Evolutionary conservation across 2,797 vertebrate genomes (phyloP), one percentile per base, ranked within the genome.

Genomic region (Poeciliopsis infans): DNA sequence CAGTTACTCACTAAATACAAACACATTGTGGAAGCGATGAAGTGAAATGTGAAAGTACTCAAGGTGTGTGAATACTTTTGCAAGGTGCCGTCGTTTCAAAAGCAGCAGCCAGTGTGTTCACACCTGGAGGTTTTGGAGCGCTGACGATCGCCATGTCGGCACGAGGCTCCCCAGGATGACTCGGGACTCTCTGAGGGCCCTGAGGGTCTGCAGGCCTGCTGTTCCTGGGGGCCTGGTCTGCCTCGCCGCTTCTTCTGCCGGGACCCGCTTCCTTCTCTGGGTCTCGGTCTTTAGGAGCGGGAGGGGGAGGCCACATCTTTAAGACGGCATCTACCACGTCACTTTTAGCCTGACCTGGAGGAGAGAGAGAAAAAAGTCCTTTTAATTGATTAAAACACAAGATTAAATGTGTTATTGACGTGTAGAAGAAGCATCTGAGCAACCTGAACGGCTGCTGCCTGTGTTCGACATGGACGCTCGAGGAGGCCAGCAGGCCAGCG

Each of bases 251-350:
- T 33, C 75, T 68, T n/a, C n/a, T 75, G 69, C 78, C 87, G 71
- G n/a, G 77, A 1, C 16, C 0, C 0, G 10, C 20, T 3, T 86
- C 91, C 57, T 18, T 92, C 36, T 85, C 85, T 6, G 69, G 31
- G 43, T 81, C 88, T 68, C 79, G 69, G 76, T 91, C 90, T 75
- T 87, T 87, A 7, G 95, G 93, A 23, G 43, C 55, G n/a, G 93
- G 90, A 6, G 96, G 95, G 59, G 96, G 95, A 0, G 96, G 95
- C 95, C 95, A 96, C 95, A 95, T 95, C 90, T 95, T 96, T 94
- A 96, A 89, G 33, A 95, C 92, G 0, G 90, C 88, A 1, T 96
- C 95, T 0, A 96, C 90, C 3, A 74, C 93, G 12, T 77, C 81
- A 71, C 81, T 80, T 7, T 78, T 86, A 2, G 69, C 6, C 41